Evolutionary conservation across 2,797 vertebrate species (phyloP).

Genomic region (Mormyrus hasselquistii): DNA sequence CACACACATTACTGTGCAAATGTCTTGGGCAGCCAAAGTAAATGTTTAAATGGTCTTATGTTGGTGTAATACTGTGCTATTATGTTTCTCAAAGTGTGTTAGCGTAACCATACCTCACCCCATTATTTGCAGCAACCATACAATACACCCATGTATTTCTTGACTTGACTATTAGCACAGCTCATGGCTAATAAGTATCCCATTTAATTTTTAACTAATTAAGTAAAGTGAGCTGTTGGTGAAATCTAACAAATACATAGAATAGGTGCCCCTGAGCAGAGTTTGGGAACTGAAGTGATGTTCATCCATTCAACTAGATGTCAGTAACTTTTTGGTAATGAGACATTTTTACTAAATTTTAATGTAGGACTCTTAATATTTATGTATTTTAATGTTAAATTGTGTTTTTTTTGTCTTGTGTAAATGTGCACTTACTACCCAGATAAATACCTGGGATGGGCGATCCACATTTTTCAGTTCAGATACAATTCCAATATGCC

Average conservation of each 20-base stretch:
- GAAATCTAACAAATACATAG: no score
- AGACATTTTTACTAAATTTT: no score
- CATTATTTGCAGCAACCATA: background rate
- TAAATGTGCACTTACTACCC: background rate
- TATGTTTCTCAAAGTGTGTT: no score
- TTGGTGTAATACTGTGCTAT: no score
- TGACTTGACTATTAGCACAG: background rate
- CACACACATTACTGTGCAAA: no score
- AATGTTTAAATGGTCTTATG: no score
- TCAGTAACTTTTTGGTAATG: no score
- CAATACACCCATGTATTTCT: background rate
- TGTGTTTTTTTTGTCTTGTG: background rate
- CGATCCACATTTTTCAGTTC: background rate
- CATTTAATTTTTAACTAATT: background rate
- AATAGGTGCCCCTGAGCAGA: no score
- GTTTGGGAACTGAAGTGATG: background rate
- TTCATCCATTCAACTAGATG: background rate
- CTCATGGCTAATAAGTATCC: background rate
- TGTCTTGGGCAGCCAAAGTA: no score
- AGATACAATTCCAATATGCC: background rate
- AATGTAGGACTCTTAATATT: background rate
- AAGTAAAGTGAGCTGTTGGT: no score
- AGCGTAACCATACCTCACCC: no score
- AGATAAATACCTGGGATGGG: background rate
- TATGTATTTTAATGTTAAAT: background rate